phyloP scores from a whole-genome alignment of 1,140 invertebrate genomes.

The Patella vulgata region DNA sequence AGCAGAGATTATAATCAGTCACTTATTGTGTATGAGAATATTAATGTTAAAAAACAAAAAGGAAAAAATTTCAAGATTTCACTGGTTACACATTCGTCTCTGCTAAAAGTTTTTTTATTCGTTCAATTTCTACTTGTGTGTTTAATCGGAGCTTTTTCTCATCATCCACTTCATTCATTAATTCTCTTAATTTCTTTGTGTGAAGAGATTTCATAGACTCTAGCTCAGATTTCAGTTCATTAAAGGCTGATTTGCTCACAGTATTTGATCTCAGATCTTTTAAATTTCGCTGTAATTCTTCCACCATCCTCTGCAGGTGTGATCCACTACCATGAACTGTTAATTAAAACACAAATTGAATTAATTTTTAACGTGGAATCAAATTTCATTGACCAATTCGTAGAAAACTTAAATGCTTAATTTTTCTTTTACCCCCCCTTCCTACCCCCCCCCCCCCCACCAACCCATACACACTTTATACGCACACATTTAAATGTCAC shows the following conservation, averaged over 20 bases:
- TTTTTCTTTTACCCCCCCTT: too few species aligned
- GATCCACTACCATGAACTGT: conserved; percentile 25
- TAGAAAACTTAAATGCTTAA: too few species aligned
- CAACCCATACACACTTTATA: too few species aligned
- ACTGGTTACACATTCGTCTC: conserved; percentile 58
- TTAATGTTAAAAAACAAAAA: too few species aligned
- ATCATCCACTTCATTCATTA: conserved; percentile 64
- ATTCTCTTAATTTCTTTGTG: conserved; percentile 55
- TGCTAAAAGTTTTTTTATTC: conserved; percentile 61
- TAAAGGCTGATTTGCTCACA: conserved; percentile 53
- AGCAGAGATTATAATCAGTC: too few species aligned
- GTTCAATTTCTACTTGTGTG: conserved; percentile 65
- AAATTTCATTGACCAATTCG: too few species aligned
- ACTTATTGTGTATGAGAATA: too few species aligned
- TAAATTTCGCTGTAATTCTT: conserved; percentile 53
- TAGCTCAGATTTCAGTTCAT: conserved; percentile 56
- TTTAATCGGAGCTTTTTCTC: conserved; percentile 65
- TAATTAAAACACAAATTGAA: too few species aligned
- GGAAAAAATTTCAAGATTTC: too few species aligned
- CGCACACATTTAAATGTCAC: too few species aligned
- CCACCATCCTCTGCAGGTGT: conserved; percentile 39
- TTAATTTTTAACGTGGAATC: too few species aligned
- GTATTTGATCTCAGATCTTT: conserved; percentile 44
- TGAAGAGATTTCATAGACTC: conserved; percentile 48
- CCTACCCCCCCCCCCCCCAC: too few species aligned